Evolutionary conservation across 2,797 vertebrate species (phyloP).

Genomic region (Gymnocypris eckloni): DNA sequence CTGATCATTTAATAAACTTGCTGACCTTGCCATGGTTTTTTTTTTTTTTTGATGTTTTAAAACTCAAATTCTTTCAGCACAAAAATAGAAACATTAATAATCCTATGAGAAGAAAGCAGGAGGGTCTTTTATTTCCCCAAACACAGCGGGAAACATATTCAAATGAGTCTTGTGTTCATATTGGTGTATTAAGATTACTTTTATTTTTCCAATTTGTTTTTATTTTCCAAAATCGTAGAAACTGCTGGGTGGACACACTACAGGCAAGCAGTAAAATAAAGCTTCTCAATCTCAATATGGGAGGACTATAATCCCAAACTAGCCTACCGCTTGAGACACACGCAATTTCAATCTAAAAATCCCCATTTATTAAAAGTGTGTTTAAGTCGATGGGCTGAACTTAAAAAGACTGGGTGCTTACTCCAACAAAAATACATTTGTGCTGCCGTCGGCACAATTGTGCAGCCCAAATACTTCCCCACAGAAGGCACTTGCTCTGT

Average conservation of each 20-base stretch:
- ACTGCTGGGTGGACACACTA: conserved; percentile 51
- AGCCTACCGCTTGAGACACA: conserved; percentile 62
- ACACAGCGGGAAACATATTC: not conserved
- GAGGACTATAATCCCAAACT: conserved; percentile 61
- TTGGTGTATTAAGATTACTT: conserved; percentile 55
- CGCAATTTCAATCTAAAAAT: conserved; percentile 70
- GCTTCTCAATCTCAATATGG: conserved; percentile 65
- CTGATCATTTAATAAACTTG: not conserved
- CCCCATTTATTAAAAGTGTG: conserved; percentile 65
- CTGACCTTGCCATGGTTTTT: not conserved
- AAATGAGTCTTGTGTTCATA: conserved; percentile 48
- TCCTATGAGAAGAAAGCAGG: conserved; percentile 9
- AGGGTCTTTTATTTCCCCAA: not conserved
- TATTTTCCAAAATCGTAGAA: conserved; percentile 56
- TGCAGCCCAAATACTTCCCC: conserved; percentile 68
- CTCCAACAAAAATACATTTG: conserved; percentile 71
- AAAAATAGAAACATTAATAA: conserved; percentile 10
- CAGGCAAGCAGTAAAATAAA: conserved; percentile 68
- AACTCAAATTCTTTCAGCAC: conserved; percentile 18
- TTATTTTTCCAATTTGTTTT: conserved; percentile 57
- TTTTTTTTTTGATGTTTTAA: not conserved
- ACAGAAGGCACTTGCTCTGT: conserved; percentile 61
- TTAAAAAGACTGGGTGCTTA: conserved; percentile 72
- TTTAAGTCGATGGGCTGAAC: conserved; percentile 71
- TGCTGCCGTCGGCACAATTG: conserved; percentile 74